Base-by-base conservation (phyloP, 1,140 invertebrate species). In the Microplitis demolitor region DNA sequence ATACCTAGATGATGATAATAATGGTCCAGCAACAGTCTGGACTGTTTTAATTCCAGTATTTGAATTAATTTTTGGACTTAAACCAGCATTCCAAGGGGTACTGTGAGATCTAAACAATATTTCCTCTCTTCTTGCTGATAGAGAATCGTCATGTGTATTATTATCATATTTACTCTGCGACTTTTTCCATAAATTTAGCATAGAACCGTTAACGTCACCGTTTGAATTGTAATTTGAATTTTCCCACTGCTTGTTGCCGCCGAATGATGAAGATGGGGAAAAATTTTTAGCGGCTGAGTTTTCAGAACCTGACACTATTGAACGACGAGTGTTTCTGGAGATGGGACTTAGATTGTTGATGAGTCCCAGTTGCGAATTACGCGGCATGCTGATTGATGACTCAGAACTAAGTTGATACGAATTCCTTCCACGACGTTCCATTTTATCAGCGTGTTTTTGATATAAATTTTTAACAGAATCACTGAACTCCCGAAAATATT, bases 1-100 rank as follows among this genome's bases (percentile, higher is more conserved):
- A 60, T 84, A 87, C 80, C 83, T 83, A 0, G 83, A 84, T 0
- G 87, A 86, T 45, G 83, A 77, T 35, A 86, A 78, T 39, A 88
- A 77, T 4, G 87, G 86, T 45, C 85, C 84, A 45, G 81, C 81
- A 16, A 82, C 78, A 6, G 83, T 82, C 64, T 85, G 83, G 0
- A 84, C 80, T 5, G 79, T 80, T 71, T 83, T 87, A 0, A 83
- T 60, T 0, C 80, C 80, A 16, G 71, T 73, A 74, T 77, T 83
- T 0, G 78, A 64, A 53, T 78, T 79, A 54, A 80, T 81, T 69
- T 82, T 84, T 1, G 83, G 80, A 71, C 82, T 83, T 13, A 79
- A 81, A 13, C 71, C 81, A 0, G 76, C 74, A 0, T 80, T 78
- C 85, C 85, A 87, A 0, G 79, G 78, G 11, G 85, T 85, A 3